These are phyloP conservation scores for Goniozus legneri DNA, from an alignment of 1,140 invertebrate genomes.

Conservation along the genomic window DNA sequence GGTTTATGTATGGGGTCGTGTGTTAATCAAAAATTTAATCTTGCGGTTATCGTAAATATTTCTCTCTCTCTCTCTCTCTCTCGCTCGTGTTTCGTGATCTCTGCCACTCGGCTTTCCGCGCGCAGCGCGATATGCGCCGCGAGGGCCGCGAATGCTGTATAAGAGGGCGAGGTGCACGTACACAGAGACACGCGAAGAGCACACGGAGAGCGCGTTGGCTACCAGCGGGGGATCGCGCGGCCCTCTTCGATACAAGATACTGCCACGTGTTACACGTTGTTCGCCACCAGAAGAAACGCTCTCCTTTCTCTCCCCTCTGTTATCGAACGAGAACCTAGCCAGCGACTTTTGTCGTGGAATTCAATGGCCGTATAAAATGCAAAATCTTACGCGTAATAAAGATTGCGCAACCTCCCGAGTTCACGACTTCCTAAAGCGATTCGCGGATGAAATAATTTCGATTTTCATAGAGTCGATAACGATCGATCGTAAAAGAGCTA, in stretches of 20 bases:
- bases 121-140: neutral
- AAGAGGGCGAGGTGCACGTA: constrained; percentile 1
- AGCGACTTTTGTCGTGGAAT: too few relatives aligned
- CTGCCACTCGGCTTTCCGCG: constrained; percentile 20
- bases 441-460: too few relatives aligned
- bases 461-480: too few relatives aligned
- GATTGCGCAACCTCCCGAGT: too few relatives aligned
- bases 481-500: too few relatives aligned
- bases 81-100: neutral
- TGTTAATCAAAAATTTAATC: too few relatives aligned
- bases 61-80: constrained; percentile 4
- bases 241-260: constrained; percentile 54
- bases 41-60: too few relatives aligned
- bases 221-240: constrained; percentile 47
- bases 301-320: constrained; percentile 34
- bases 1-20: too few relatives aligned
- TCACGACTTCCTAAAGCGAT: too few relatives aligned
- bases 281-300: constrained; percentile 52
- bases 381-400: too few relatives aligned
- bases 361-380: too few relatives aligned
- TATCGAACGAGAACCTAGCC: too few relatives aligned
- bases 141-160: constrained; percentile 18
- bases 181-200: constrained; percentile 27
- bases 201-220: constrained; percentile 41
- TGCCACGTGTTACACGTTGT: constrained; percentile 54